A percentile compares a stretch with the other conserved stretches of the same genome.
Evolutionary conservation across 1,140 invertebrate genomes (phyloP).

Genomic region (Sycophila sp.): DNA sequence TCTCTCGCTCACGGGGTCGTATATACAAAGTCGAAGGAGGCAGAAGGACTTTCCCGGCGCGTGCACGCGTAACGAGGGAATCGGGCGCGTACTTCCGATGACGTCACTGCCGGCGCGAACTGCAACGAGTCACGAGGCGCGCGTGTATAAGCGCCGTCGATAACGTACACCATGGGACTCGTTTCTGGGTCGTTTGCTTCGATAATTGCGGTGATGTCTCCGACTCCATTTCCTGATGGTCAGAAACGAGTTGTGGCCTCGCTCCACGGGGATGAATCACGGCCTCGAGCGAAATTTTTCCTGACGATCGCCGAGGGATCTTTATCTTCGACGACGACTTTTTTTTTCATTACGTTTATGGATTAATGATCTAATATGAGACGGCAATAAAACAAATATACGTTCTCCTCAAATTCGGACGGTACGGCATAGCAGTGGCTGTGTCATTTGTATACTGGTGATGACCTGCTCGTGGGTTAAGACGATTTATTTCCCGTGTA

Average conservation of each 20-base stretch:
- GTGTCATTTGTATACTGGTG: no score
- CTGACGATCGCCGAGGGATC: conserved; percentile 23
- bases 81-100: neutral
- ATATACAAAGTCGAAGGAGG: no score
- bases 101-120: no score
- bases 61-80: no score
- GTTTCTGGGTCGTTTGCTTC: conserved; percentile 8
- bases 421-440: no score
- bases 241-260: no score
- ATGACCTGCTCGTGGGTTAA: no score
- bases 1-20: no score
- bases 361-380: neutral
- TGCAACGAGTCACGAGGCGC: no score
- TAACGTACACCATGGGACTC: neutral
- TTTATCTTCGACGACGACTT: neutral
- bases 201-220: conserved; percentile 2
- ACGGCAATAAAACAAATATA: neutral
- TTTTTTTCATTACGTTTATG: conserved; percentile 23
- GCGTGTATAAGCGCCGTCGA: neutral
- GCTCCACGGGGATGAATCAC: conserved; percentile 17
- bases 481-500: no score
- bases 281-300: neutral
- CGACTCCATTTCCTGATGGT: conserved; percentile 23
- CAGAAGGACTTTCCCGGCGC: no score
- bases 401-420: no score